Evolutionary conservation across 2,888 invertebrate genomes (phyloP).

Genomic region (Parthenolecanium corni): DNA sequence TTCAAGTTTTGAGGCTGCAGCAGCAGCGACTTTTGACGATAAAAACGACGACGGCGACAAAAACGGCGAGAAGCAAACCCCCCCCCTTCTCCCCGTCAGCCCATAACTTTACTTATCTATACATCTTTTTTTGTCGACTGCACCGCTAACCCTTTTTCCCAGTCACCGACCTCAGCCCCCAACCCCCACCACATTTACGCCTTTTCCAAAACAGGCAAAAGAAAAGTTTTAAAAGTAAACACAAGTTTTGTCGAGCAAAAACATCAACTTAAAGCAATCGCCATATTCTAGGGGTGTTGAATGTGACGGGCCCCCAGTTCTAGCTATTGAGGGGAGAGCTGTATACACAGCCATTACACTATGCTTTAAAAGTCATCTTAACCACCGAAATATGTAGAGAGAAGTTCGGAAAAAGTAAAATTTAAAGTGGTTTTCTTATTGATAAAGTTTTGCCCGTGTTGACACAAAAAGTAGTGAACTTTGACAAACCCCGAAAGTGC

Average conservation of each 20-base stretch:
- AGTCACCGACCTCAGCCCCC: too few species aligned
- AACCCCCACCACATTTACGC: too few species aligned
- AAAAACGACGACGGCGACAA: too few species aligned
- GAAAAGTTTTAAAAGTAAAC: slow-evolving; percentile 7
- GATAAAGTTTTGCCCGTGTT: slow-evolving; percentile 13
- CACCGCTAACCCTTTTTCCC: too few species aligned
- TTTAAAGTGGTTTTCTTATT: slow-evolving; percentile 21
- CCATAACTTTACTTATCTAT: too few species aligned
- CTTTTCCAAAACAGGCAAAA: not conserved
- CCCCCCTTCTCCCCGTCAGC: too few species aligned
- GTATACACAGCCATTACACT: not conserved
- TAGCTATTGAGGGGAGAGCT: not conserved
- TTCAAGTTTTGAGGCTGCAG: not conserved
- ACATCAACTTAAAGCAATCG: slow-evolving; percentile 9
- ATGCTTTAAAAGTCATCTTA: not conserved
- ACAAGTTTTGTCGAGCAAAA: slow-evolving; percentile 1
- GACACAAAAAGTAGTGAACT: slow-evolving; percentile 4
- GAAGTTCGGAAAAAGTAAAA: slow-evolving; percentile 16
- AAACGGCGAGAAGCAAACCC: too few species aligned
- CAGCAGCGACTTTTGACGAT: too few species aligned
- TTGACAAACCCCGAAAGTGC: not conserved
- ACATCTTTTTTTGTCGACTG: too few species aligned
- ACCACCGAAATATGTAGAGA: not conserved
- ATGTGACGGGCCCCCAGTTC: not conserved
- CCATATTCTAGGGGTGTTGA: not conserved